These are phyloP conservation scores for Timema podura DNA, from an alignment of 2,888 invertebrate species.

Conservation along the genomic window DNA sequence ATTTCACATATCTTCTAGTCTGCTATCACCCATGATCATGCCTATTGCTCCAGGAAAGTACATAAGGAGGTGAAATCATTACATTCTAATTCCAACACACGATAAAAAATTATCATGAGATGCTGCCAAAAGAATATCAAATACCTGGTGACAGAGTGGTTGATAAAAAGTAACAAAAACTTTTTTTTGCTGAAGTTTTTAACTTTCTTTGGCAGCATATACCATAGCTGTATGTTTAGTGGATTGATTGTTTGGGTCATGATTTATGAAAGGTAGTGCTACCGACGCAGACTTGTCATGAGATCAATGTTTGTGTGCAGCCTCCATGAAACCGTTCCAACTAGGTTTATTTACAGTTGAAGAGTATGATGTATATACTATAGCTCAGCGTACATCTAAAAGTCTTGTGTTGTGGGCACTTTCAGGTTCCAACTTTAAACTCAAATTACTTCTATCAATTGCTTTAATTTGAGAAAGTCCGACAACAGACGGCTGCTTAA, in stretches of 20 bases:
- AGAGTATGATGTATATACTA: not conserved
- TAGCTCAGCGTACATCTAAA: not conserved
- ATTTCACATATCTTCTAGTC: not conserved
- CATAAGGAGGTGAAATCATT: not conserved
- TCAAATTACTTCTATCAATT: not conserved
- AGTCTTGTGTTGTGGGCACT: not conserved
- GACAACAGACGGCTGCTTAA: not conserved
- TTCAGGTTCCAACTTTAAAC: not conserved
- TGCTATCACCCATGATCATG: not conserved
- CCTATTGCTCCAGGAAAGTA: not conserved
- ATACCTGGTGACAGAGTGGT: not conserved
- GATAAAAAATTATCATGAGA: not conserved
- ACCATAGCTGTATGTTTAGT: not conserved
- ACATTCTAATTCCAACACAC: not conserved
- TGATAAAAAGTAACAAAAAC: not conserved
- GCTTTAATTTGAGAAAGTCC: not conserved
- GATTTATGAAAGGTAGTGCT: slow-evolving; percentile 4
- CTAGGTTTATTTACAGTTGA: not conserved
- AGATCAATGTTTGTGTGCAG: not conserved
- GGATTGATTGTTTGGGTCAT: not conserved
- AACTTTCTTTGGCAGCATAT: not conserved
- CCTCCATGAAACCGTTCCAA: not conserved
- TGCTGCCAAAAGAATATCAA: not conserved
- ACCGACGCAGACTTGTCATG: not conserved
- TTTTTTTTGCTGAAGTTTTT: not conserved